Evolutionary conservation across 2,797 vertebrate genomes (phyloP).

Genomic region (Oreortyx pictus): DNA sequence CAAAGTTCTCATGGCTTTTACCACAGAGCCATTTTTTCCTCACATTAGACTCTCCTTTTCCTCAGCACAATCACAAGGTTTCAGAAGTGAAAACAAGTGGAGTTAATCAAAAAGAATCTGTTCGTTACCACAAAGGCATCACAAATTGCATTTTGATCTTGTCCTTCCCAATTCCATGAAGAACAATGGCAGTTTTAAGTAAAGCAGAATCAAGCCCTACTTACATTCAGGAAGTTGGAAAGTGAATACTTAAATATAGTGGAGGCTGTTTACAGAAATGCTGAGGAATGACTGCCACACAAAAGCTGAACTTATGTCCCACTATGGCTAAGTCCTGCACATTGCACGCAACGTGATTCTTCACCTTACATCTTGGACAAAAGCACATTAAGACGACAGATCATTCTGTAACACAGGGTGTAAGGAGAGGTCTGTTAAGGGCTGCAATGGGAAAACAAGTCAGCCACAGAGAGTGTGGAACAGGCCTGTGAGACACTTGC

Average conservation of each 20-base stretch:
- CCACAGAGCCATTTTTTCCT: neutral
- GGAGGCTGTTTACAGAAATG: neutral
- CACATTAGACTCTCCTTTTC: neutral
- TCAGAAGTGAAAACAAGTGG: conserved; percentile 28
- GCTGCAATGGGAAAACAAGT: rapidly evolving
- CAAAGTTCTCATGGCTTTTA: neutral
- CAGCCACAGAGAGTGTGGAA: neutral
- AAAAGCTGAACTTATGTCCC: neutral
- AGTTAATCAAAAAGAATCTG: conserved; percentile 1
- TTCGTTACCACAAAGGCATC: neutral
- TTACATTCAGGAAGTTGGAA: neutral
- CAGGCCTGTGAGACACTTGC: neutral
- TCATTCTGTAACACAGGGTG: rapidly evolving
- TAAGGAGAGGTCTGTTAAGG: neutral
- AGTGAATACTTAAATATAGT: neutral
- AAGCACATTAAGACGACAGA: neutral
- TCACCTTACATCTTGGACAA: neutral
- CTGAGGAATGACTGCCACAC: neutral
- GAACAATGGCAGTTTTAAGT: neutral
- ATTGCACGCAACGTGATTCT: neutral
- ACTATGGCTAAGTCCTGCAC: neutral
- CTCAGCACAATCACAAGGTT: conserved; percentile 25
- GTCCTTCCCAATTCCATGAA: neutral
- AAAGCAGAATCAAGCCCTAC: neutral
- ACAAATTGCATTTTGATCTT: neutral